phyloP scores from a whole-genome alignment of 2,113 vertebrate genomes.

The Myotis brandtii region DNA sequence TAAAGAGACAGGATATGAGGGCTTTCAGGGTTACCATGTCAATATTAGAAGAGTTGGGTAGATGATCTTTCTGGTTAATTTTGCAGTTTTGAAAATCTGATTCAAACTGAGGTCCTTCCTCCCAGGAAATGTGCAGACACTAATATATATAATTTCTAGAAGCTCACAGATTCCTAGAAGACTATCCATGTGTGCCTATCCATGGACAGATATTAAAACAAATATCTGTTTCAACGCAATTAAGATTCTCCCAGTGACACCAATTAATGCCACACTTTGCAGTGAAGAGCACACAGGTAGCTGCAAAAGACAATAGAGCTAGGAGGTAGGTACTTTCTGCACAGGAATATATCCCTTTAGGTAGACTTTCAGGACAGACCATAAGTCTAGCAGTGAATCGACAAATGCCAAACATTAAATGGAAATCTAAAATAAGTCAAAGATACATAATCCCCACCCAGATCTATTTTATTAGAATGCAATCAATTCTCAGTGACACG shows the following conservation, averaged over 20 bases:
- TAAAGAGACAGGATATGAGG: not conserved
- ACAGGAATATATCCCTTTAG: not conserved
- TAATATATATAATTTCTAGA: not conserved
- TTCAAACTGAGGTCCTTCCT: not conserved
- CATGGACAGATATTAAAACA: not conserved
- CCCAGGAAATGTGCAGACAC: not conserved
- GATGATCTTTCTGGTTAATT: not conserved
- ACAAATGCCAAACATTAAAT: constrained; percentile 52
- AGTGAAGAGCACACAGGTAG: not conserved
- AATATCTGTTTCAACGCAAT: not conserved
- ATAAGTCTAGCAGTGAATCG: constrained; percentile 15
- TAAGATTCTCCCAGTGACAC: not conserved
- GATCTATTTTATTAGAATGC: constrained; percentile 33
- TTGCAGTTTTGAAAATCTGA: constrained; percentile 33
- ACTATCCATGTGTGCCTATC: not conserved
- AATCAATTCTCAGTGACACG: constrained; percentile 66
- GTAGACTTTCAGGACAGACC: not conserved
- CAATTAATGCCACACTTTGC: not conserved
- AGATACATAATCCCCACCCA: constrained; percentile 48
- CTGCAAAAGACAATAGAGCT: not conserved
- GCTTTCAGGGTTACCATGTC: not conserved
- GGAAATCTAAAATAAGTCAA: constrained; percentile 56
- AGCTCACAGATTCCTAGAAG: constrained; percentile 6
- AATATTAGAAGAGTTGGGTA: not conserved
- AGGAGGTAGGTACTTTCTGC: not conserved